Base-by-base conservation (phyloP, 2,888 invertebrate species). In the Ormyrus nitidulus region DNA sequence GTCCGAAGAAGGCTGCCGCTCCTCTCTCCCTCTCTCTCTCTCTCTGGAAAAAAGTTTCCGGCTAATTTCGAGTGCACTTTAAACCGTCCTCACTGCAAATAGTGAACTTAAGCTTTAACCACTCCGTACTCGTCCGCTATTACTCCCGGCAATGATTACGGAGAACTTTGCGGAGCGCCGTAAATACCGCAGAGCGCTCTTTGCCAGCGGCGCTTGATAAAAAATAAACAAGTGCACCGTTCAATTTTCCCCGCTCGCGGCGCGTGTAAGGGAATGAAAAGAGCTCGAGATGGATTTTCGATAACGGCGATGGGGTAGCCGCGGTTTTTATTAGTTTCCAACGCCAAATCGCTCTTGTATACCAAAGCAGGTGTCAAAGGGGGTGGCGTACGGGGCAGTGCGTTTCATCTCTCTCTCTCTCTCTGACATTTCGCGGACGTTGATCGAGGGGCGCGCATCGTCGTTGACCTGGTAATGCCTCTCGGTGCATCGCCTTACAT, bases 1-100 rank as follows among this genome's bases (percentile, higher is more conserved):
- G 46, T 9, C 10, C 48, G 44, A 64, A 8, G 10, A 34, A 9
- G n/a, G 46, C 61, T 34, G 6, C 11, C 19, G 13, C 34, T 65
- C 58, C 13, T 68, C 46, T 59, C 59, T 58, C 9, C 44, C n/a
- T 53, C 6, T 68, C 46, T 59, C 59, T 58, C 9, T n/a, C n/a
- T 53, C 6, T 62, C 34, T 34, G 2, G 58, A 34, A 71, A 72
- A 75, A 80, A 80, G 71, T 76, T 76, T 66, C 13, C 9, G n/a
- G 59, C 71, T 51, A 56, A 56, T 58, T n/a, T 49, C 46, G 71
- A 80, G 71, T 80, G 79, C 75, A 76, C 75, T 80, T 66, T 61
- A 75, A 77, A 66, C 71, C 49, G 76, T 71, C 64, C 58, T 54
- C 56, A 49, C 11, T 53, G 56, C 51, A 51, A 66, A 34, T 34